Base-by-base conservation (phyloP, 2,113 vertebrate species). In the Callithrix jacchus region DNA sequence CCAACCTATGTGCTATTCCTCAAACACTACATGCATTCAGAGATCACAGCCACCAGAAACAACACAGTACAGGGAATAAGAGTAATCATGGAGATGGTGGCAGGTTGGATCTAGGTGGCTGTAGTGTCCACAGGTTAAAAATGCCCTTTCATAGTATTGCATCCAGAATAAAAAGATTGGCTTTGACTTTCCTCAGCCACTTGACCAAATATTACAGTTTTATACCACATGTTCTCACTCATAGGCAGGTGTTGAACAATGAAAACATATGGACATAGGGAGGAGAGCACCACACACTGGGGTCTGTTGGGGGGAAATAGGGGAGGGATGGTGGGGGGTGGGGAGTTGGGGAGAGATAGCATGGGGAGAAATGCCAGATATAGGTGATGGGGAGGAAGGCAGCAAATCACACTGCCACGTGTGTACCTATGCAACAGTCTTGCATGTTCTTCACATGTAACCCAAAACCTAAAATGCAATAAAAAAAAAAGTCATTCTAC, bases 1-100 rank as follows among this genome's bases (percentile, higher is more conserved):
- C 17, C 52, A 79, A 66, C 25, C 40, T 80, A 17, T 47, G 27
- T 37, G 49, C 16, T 42, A 3, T 5, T 74, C 58, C 12, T 64
- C 21, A 61, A 25, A 74, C 20, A 74, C 45, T 47, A 20, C 11
- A 2, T 32, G 13, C n/a, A 25, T 79, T 37, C 73, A 37, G 45
- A 73, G 85, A 73, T 85, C 52, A 37, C 17, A 92, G 3, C 66
- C 47, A 52, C 27, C 40, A 58, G 49, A 30, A 56, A 70, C 66
- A 8, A 10, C 13, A 77, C 49, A 83, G 30, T 40, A 1, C 32
- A 35, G 32, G 14, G 27, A 89, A 85, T 25, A 47, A 54, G 30
- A 74, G 30, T 13, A 61, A 68, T 1, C 25, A 12, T 5, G 7
- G 5, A 2, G 3, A 25, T 10, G 17, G 23, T 32, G 3, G 8